A percentile compares a stretch with the other conserved stretches of the same genome.
Conservation (phyloP, 2,113 vertebrate genomes). For the Otolemur garnettii region DNA sequence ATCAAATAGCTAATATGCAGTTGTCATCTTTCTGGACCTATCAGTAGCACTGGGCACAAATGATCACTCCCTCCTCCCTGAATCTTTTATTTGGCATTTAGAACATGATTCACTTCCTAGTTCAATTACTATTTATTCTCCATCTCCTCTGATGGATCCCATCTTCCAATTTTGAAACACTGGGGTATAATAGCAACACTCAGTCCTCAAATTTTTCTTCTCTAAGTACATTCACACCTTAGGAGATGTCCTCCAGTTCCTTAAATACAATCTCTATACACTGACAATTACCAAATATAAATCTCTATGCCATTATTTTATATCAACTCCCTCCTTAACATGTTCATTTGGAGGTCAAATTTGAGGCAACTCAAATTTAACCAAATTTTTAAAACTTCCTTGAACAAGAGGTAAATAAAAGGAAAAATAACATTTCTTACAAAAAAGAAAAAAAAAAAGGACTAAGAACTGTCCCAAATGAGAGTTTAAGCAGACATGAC, state of each 20-base stretch:
- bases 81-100: background rate
- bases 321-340: conserved; percentile 14
- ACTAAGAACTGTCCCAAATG: background rate
- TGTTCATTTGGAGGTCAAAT: background rate
- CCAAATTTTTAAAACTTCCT: background rate
- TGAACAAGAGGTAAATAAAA: background rate
- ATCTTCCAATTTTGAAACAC: background rate
- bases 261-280: background rate
- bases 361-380: conserved; percentile 4
- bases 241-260: background rate
- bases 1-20: background rate
- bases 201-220: background rate
- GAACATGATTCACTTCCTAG: background rate
- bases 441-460: background rate
- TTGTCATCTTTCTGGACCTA: background rate
- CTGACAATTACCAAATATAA: conserved; percentile 7
- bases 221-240: background rate
- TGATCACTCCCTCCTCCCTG: background rate
- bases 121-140: background rate
- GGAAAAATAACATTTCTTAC: background rate
- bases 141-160: background rate
- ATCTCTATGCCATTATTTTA: background rate
- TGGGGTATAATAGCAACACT: background rate
- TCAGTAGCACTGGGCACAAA: background rate
- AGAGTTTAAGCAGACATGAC: background rate